Percentiles rank a stretch among this genome's conserved stretches.
Conservation (phyloP, 2,888 invertebrate species). For the Heliconius ethilla region DNA sequence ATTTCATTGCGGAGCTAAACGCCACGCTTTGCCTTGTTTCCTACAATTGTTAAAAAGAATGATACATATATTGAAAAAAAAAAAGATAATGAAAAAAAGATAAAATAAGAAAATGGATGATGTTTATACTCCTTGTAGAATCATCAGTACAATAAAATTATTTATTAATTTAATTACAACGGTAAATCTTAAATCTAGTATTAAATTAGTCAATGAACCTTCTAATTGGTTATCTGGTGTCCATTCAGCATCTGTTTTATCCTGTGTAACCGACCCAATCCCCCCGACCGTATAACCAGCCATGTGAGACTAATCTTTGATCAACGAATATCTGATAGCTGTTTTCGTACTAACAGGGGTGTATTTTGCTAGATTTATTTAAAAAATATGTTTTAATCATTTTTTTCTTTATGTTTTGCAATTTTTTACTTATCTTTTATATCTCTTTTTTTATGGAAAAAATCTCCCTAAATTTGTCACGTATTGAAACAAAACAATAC, state of each 20-base stretch:
- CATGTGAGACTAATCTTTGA: conserved; percentile 37
- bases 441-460: background rate
- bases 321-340: conserved; percentile 27
- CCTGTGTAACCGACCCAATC: conserved; percentile 23
- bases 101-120: too few species aligned
- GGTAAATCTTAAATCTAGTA: background rate
- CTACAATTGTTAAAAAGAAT: too few species aligned
- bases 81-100: too few species aligned
- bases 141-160: background rate
- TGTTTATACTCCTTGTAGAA: background rate
- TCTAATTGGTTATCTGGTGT: conserved; percentile 30
- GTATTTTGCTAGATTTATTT: background rate
- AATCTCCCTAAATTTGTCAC: background rate
- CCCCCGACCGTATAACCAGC: conserved; percentile 27
- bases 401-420: background rate
- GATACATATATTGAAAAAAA: too few species aligned
- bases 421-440: too few species aligned
- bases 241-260: conserved; percentile 34
- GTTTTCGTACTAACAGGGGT: conserved; percentile 21
- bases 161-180: background rate
- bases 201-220: conserved; percentile 29
- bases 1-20: too few species aligned
- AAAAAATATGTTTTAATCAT: too few species aligned
- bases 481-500: background rate
- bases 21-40: too few species aligned